Evolutionary conservation across 2,797 vertebrate species (phyloP), one percentile per base, ranked within the genome.

Genomic region (Gymnocypris eckloni): DNA sequence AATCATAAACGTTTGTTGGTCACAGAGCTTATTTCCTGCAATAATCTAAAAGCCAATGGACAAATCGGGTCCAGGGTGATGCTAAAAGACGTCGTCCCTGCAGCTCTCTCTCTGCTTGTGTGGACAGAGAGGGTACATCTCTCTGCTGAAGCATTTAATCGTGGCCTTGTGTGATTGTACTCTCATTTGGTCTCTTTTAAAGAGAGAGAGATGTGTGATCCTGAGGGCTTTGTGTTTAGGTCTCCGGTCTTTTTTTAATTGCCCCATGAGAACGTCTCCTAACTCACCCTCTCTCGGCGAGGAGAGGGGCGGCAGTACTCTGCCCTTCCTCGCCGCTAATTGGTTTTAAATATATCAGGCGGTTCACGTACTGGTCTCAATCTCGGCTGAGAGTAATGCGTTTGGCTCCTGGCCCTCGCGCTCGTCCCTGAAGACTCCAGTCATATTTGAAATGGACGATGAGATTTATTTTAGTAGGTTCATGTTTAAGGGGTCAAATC

Each of bases 261-360:
- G 82, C 33, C 59, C 76, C 83, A 86, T 22, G 82, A 88, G 87
- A 37, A 39, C 79, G 81, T 78, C 71, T 88, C 84, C 80, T 79
- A 67, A 79, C 84, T 86, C 83, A 66, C 76, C 69, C 45, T 84
- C 73, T 67, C 33, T 72, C 59, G 4, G 76, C 28, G 45, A 83
- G 76, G 66, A 73, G 88, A 90, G 89, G 33, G 71, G 56, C 85
- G 82, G 79, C 81, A 80, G 86, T 89, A 81, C 83, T 90, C 89
- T 85, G 86, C 75, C 88, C 91, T 89, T 90, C 85, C 81, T 89
- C 80, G 83, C 83, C 81, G 88, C 91, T 95, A 94, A 95, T 94
- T 94, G 94, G 92, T 91, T 94, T 93, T 94, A 94, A 93, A 94
- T 92, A 93, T 92, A 94, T 94, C 92, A 94, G 91, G 92, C 93